Evolutionary conservation across 2,888 invertebrate genomes (phyloP).

Genomic region (Atethmia centrago): DNA sequence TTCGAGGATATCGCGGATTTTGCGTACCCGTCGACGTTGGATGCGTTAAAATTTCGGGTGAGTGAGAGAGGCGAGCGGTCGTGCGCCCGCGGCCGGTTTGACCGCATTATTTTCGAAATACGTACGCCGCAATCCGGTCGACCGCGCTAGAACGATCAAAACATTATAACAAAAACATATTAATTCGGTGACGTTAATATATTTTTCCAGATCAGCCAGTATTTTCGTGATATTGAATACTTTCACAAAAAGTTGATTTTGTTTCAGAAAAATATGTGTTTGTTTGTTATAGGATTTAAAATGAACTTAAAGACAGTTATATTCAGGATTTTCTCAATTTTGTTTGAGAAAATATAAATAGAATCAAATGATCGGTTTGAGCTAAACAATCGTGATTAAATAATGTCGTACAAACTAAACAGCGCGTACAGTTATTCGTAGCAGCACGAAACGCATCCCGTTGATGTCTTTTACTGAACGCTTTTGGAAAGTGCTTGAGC

Average conservation of each 20-base stretch:
- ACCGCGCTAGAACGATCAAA: constrained; percentile 88
- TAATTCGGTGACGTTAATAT: constrained; percentile 76
- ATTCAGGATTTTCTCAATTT: background rate
- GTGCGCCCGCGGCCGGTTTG: constrained; percentile 88
- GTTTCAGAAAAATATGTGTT: constrained; percentile 47
- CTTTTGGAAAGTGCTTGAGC: constrained; percentile 85
- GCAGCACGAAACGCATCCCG: constrained; percentile 77
- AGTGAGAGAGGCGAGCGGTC: constrained; percentile 87
- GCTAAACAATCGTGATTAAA: constrained; percentile 37
- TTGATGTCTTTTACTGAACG: constrained; percentile 89
- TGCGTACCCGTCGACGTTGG: constrained; percentile 87
- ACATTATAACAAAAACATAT: constrained; percentile 88
- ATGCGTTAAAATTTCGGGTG: constrained; percentile 90
- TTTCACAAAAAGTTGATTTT: constrained; percentile 58
- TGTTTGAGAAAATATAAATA: constrained; percentile 17
- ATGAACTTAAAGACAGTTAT: constrained; percentile 3
- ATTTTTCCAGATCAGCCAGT: constrained; percentile 69
- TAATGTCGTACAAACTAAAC: constrained; percentile 38
- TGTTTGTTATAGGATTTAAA: constrained; percentile 28
- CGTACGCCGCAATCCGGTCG: constrained; percentile 89
- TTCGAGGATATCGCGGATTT: constrained; percentile 82
- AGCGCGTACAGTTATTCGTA: constrained; percentile 59
- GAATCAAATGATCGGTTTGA: constrained; percentile 13
- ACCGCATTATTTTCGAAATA: constrained; percentile 91
- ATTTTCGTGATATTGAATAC: constrained; percentile 65